These are phyloP conservation scores for Merops nubicus DNA, from an alignment of 2,113 vertebrate genomes.

Conservation along the genomic window DNA sequence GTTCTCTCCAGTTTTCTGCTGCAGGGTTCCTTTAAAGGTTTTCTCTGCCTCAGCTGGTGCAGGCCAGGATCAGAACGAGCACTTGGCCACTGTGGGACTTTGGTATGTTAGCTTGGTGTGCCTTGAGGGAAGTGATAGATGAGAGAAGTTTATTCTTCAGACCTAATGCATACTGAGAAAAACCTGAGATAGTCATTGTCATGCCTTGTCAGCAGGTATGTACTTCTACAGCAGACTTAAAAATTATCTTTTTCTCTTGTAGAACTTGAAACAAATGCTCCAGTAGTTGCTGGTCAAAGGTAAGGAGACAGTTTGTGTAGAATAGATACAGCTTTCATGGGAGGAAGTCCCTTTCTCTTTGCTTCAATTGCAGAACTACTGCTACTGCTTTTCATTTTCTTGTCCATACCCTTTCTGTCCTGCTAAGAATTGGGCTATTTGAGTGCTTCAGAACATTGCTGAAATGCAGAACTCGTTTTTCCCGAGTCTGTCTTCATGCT, in stretches of 20 bases:
- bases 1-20: background rate
- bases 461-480: background rate
- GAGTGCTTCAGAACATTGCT: background rate
- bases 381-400: background rate
- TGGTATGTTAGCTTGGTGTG: background rate
- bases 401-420: background rate
- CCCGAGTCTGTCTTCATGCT: background rate
- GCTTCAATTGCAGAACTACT: background rate
- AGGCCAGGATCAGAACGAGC: background rate
- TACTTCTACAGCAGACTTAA: slow-evolving; percentile 45
- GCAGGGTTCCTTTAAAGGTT: background rate
- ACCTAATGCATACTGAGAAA: background rate
- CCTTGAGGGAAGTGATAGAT: background rate
- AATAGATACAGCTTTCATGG: slow-evolving; percentile 20
- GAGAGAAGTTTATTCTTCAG: slow-evolving; percentile 4
- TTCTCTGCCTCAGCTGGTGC: background rate
- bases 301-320: slow-evolving; percentile 72
- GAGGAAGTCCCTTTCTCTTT: slow-evolving; percentile 29
- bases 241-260: slow-evolving; percentile 72
- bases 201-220: slow-evolving; percentile 9
- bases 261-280: slow-evolving; percentile 80
- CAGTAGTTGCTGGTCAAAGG: slow-evolving; percentile 79
- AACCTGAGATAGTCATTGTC: background rate
- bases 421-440: background rate
- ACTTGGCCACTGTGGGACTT: background rate